Evolutionary conservation across 2,888 invertebrate genomes (phyloP), one percentile per base, ranked within the genome.

Genomic region (Troglohyphantes excavatus): DNA sequence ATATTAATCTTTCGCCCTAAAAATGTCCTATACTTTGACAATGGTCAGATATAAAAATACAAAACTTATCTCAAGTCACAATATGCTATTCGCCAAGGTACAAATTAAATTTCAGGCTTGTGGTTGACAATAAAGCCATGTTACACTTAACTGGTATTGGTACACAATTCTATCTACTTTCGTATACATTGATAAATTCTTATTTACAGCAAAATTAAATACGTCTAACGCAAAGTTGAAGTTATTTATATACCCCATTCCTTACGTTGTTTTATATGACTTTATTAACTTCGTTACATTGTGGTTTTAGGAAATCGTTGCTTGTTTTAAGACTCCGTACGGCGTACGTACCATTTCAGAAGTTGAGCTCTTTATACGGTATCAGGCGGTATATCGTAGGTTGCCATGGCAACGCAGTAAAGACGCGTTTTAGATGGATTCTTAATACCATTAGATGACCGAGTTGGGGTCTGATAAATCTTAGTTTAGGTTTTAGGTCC

Each of bases 401-500:
- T 79, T 67, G 53, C 79, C 79, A 11, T 46, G 79, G 79, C 0
- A 67, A 79, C 67, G 67, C 67, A 43, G 26, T 79, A 79, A 67
- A 79, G 67, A 46, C n/a, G 46, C 23, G 43, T 65, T 79, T 79
- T 26, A 65, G 67, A 79, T 67, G 67, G 79, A 46, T 67, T 79
- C 53, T 67, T 79, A 79, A 67, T 79, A 79, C 79, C 46, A 13
- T 67, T 13, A 43, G 67, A 79, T 67, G 46, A 39, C 46, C 26
- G 67, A 46, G 46, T 29, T 65, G 23, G 67, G 67, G 67, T 43
- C n/a, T 46, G 43, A 79, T 79, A 79, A 79, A 79, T 79, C 39
- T 79, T 46, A 67, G 79, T 79, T 79, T 67, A 65, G 79, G 79
- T 67, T 79, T 79, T 79, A 33, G 67, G 67, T 43, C 79, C 76